Evolutionary conservation across 2,888 invertebrate genomes (phyloP).

Genomic region (Clusia tigrina): DNA sequence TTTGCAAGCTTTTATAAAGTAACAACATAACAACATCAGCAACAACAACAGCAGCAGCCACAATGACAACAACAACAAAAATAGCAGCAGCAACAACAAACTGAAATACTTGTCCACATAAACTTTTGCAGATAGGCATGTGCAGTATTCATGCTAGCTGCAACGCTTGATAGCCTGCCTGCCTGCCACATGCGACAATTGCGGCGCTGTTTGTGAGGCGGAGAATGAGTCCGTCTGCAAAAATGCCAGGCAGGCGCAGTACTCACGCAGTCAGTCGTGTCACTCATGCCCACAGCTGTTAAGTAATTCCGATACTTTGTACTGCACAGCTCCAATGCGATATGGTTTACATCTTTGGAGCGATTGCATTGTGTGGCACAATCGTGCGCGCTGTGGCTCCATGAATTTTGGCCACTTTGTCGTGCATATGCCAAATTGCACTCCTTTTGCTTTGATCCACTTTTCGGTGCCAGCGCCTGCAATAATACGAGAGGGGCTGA

Average conservation of each 20-base stretch:
- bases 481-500: background rate
- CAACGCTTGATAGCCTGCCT: background rate
- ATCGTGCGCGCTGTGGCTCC: no score
- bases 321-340: background rate
- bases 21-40: background rate
- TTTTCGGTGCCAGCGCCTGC: background rate
- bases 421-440: no score
- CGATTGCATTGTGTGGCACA: no score
- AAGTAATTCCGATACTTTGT: background rate
- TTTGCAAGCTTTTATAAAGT: background rate
- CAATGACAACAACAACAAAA: background rate
- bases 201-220: no score
- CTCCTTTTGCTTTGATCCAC: slow-evolving; percentile 19
- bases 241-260: background rate
- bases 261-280: background rate
- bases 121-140: no score
- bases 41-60: background rate
- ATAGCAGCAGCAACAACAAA: background rate
- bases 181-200: background rate
- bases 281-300: background rate
- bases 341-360: no score
- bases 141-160: background rate
- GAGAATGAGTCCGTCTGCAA: background rate
- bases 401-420: no score
- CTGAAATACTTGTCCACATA: no score